Conservation (phyloP, 1,140 invertebrate species). For the Thaumetopoea pityocampa region DNA sequence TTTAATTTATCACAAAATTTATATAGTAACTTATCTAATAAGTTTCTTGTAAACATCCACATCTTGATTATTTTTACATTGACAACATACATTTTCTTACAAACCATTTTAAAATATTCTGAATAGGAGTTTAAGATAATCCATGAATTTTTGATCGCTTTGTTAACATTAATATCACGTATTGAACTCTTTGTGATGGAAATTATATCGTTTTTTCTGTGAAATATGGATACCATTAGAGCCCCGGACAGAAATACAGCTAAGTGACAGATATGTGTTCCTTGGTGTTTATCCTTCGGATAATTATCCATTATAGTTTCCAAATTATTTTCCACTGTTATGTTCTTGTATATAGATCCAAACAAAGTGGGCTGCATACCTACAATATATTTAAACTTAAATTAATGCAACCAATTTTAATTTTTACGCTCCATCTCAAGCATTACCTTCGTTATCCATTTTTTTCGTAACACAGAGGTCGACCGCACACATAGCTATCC, state of each 20-base stretch:
- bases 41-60: background rate
- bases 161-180: conserved; percentile 8
- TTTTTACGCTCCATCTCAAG: conserved; percentile 1
- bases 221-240: conserved; percentile 33
- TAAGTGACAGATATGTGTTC: conserved; percentile 28
- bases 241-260: conserved; percentile 41
- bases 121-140: too few relatives aligned
- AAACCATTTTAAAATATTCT: too few relatives aligned
- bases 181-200: conserved; percentile 20
- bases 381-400: too few relatives aligned
- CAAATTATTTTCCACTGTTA: conserved; percentile 1
- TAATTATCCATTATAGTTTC: conserved; percentile 1
- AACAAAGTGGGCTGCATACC: too few relatives aligned
- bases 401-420: too few relatives aligned
- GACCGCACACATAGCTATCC: conserved; percentile 42
- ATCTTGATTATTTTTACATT: too few relatives aligned
- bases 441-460: conserved; percentile 1
- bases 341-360: conserved; percentile 8
- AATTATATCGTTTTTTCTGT: conserved; percentile 37
- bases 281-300: conserved; percentile 4
- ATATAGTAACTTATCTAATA: background rate
- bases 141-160: too few relatives aligned
- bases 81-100: too few relatives aligned
- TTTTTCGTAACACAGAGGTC: conserved; percentile 23
- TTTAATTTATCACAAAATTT: conserved; percentile 4